Percentiles rank a stretch among this genome's conserved stretches.
phyloP scores from a whole-genome alignment of 2,797 vertebrate genomes.

The Anableps anableps region DNA sequence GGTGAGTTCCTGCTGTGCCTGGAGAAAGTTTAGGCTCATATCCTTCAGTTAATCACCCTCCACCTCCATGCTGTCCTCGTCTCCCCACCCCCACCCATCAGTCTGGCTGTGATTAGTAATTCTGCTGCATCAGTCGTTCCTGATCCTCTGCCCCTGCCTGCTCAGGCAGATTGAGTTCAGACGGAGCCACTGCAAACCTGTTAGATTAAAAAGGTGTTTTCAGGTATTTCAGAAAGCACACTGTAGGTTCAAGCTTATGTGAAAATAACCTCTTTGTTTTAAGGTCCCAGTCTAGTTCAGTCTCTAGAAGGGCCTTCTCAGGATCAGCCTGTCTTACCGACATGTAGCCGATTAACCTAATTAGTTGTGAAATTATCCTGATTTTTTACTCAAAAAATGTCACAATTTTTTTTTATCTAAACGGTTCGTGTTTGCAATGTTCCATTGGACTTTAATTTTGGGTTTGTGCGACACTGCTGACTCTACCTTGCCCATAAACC shows the following conservation, averaged over 20 bases:
- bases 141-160: slow-evolving; percentile 74
- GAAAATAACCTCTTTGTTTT: background rate
- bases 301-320: too few relatives aligned
- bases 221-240: background rate
- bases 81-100: slow-evolving; percentile 13
- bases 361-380: too few relatives aligned
- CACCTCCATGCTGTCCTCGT: slow-evolving; percentile 9
- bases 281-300: too few relatives aligned
- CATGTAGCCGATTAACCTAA: too few relatives aligned
- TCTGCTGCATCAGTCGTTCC: slow-evolving; percentile 75
- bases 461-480: background rate
- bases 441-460: too few relatives aligned
- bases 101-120: slow-evolving; percentile 69
- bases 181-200: background rate
- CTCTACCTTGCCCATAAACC: background rate
- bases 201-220: background rate
- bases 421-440: too few relatives aligned
- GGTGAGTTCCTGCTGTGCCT: slow-evolving; percentile 42
- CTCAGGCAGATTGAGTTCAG: slow-evolving; percentile 61
- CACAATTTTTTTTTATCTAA: too few relatives aligned
- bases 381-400: too few relatives aligned
- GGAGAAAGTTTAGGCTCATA: background rate
- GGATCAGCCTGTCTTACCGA: too few relatives aligned
- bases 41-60: background rate
- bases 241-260: background rate